Evolutionary conservation across 2,888 invertebrate genomes (phyloP), one percentile per base, ranked within the genome.

Genomic region (Pachymerium ferrugineum): DNA sequence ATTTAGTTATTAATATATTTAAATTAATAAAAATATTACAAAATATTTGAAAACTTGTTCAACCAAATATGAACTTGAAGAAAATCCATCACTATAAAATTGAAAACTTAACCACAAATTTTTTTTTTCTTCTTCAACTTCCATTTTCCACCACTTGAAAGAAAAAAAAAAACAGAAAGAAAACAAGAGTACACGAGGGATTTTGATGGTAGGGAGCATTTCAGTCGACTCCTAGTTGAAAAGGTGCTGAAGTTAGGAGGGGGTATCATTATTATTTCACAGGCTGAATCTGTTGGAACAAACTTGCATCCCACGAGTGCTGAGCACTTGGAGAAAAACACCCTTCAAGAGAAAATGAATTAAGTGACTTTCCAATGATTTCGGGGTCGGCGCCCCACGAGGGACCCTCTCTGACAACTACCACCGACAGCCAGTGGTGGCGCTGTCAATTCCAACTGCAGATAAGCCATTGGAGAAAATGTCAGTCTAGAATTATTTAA

Each of bases 331-430:
- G 54, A 54, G 54, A 12, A 54, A 54, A 54, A 54, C 54, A 54
- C 54, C 54, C 54, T 54, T 54, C 54, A 54, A 54, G 54, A 22
- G 54, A 54, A 54, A 54, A 54, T 54, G 54, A 54, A 54, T 54
- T 54, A 54, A 54, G 54, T 54, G 54, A 54, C 54, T 54, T 54
- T 54, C 54, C 54, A 54, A 54, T 54, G 54, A 54, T 54, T 54
- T 25, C 54, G 14, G 54, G 54, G 54, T 25, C 54, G 54, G 54
- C 4, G 54, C 54, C 54, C 54, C 54, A 22, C 54, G 54, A 54
- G 54, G 54, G n/a, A n/a, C n/a, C n/a, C n/a, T n/a, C n/a, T n/a
- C n/a, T n/a, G n/a, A n/a, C n/a, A n/a, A 25, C 28, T 54, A 28
- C 54, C 8, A 54, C 54, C 28, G 54, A 54, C 54, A 54, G 54